Conservation (phyloP, 2,797 vertebrate genomes). For the Takifugu ocellatus region DNA sequence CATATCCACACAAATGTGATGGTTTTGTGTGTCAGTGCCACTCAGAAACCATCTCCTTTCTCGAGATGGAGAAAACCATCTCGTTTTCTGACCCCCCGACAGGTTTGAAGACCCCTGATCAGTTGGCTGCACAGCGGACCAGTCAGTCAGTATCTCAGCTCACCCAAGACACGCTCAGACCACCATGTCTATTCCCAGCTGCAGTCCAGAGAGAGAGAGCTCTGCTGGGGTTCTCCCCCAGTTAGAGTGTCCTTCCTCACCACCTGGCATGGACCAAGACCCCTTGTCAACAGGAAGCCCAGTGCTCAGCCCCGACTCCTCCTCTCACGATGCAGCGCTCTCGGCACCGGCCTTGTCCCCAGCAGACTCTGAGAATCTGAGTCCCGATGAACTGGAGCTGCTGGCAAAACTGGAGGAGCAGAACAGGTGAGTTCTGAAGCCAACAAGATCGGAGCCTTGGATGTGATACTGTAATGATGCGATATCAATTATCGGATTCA, state of each 20-base stretch:
- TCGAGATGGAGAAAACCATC: too few species aligned
- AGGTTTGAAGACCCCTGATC: conserved; percentile 68
- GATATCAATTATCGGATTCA: too few species aligned
- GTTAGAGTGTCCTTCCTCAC: conserved; percentile 67
- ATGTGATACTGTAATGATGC: too few species aligned
- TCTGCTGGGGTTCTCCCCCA: conserved; percentile 51
- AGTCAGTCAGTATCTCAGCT: conserved; percentile 27
- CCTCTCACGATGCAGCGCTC: conserved; percentile 83
- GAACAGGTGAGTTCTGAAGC: conserved; percentile 79
- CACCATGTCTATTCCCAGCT: conserved; percentile 73
- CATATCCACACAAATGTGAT: too few species aligned
- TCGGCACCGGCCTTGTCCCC: conserved; percentile 84
- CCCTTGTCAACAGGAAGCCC: conserved; percentile 83
- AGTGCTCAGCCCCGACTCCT: conserved; percentile 88
- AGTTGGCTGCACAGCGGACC: conserved; percentile 43
- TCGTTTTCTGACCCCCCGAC: conserved; percentile 1
- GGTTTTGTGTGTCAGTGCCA: too few species aligned
- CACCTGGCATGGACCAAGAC: conserved; percentile 67
- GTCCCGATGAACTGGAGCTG: conserved; percentile 91
- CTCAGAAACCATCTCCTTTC: too few species aligned
- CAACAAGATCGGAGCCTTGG: too few species aligned
- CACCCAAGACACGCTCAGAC: conserved; percentile 22
- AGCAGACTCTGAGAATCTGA: conserved; percentile 92
- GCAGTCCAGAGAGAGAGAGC: conserved; percentile 76
- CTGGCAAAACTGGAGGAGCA: conserved; percentile 95